These are phyloP conservation scores for Paralichthys olivaceus DNA, from an alignment of 2,113 vertebrate genomes.

Conservation along the genomic window DNA sequence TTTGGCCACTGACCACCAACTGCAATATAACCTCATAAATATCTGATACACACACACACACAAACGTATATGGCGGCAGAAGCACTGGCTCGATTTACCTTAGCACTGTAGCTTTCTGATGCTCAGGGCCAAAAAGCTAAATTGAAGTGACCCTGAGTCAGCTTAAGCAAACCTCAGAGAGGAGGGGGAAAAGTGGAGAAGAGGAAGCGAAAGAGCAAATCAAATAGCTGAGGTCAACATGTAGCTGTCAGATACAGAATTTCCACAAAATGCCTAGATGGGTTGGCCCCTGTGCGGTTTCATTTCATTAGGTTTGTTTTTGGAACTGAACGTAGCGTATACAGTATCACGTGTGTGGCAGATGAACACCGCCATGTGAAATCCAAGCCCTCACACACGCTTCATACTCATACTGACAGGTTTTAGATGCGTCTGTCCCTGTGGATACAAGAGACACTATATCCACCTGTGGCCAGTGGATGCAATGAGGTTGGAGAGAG, in stretches of 20 bases:
- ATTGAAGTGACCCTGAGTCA: constrained; percentile 74
- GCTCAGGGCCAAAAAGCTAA: constrained; percentile 59
- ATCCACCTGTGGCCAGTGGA: constrained; percentile 65
- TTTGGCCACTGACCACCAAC: constrained; percentile 43
- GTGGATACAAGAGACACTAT: constrained; percentile 32
- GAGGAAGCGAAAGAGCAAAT: constrained; percentile 39
- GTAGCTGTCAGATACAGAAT: constrained; percentile 41
- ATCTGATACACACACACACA: constrained; percentile 16
- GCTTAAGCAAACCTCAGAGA: constrained; percentile 60
- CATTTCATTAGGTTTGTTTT: constrained; percentile 5
- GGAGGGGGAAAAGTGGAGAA: constrained; percentile 20
- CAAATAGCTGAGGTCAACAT: constrained; percentile 36
- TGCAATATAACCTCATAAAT: constrained; percentile 62
- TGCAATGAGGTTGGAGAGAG: constrained; percentile 66
- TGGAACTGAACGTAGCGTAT: not conserved
- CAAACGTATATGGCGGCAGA: not conserved
- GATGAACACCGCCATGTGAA: constrained; percentile 11
- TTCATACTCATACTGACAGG: constrained; percentile 17
- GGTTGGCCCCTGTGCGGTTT: not conserved
- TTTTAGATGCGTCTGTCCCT: constrained; percentile 27
- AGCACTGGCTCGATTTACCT: constrained; percentile 48
- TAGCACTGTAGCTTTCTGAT: constrained; percentile 46
- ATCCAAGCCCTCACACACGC: not conserved
- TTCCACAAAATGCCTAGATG: constrained; percentile 43
- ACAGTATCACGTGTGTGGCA: not conserved